phyloP scores from a whole-genome alignment of 2,113 vertebrate genomes.

The Pongo abelii region DNA sequence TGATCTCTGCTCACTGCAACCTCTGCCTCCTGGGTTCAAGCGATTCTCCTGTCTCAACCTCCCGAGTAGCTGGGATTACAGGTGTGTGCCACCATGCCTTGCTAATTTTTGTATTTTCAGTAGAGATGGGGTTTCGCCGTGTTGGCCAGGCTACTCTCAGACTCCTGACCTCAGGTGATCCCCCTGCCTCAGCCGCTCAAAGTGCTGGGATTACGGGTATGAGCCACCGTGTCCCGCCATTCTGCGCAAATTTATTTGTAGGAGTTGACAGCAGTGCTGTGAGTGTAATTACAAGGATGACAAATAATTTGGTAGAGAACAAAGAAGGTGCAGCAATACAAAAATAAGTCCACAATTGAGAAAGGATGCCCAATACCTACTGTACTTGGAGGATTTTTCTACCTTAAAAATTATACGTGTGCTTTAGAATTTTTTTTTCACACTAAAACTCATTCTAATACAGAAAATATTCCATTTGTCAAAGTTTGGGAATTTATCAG shows the following conservation, averaged over 20 bases:
- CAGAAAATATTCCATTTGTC: neutral
- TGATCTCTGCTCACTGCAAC: too few relatives aligned
- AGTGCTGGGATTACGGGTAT: too few relatives aligned
- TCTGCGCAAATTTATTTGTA: neutral
- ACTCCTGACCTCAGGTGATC: too few relatives aligned
- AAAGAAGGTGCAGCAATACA: neutral
- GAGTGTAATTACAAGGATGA: neutral
- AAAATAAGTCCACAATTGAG: neutral
- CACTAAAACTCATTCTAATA: slow-evolving; percentile 15
- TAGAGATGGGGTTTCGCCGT: too few relatives aligned
- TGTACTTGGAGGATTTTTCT: neutral
- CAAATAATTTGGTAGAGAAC: neutral
- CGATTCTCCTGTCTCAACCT: too few relatives aligned
- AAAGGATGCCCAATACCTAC: neutral
- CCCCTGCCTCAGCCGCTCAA: too few relatives aligned
- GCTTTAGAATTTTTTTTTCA: slow-evolving; percentile 5
- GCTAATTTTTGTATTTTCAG: too few relatives aligned
- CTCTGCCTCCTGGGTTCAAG: too few relatives aligned
- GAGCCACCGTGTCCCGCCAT: neutral
- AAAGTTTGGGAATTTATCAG: neutral
- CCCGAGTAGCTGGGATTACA: too few relatives aligned
- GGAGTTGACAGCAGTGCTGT: neutral
- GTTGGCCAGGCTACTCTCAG: too few relatives aligned
- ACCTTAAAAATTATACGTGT: neutral
- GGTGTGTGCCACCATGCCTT: too few relatives aligned